Evolutionary conservation across 1,140 invertebrate species (phyloP), one percentile per base, ranked within the genome.

Genomic region (Brachionus rotundiformis): DNA sequence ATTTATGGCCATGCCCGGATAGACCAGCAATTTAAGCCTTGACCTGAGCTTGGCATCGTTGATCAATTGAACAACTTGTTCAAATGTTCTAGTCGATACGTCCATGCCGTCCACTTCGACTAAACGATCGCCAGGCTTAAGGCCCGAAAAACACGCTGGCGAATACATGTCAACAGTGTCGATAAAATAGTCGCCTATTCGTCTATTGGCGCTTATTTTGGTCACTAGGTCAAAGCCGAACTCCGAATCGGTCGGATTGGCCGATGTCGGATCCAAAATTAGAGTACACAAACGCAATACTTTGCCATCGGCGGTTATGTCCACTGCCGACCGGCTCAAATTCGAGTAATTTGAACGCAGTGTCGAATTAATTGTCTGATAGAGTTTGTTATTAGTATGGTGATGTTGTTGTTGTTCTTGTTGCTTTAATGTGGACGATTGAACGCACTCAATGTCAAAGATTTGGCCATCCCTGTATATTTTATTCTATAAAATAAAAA

Each of bases 141-240:
- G 47, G 0, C 76, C 76, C 0, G 76, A 79, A 5, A 6, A 16
- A 19, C 47, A 54, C 1, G 76, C 76, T 3, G 76, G 76, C 25
- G 76, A 79, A 19, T 79, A 54, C 59, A 41, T 23, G 33, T 79
- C 76, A 3, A 79, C 59, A n/a, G 76, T 79, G 33, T 79, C 76
- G 10, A 79, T 79, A 23, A 59, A 33, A 61, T 79, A 79, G 29
- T 79, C 76, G 11, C 76, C 76, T 1, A 63, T 59, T 10, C 33
- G 29, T 16, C 31, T n/a, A 36, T 63, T 63, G 19, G 3, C 25
- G 47, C 76, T 25, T 13, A 79, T 41, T 59, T 79, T 79, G 0
- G 76, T 79, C 7, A 79, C 59, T n/a, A 79, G 25, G 7, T 79
- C 76, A 27, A 79, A 79, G 23, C 76, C 76, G 76, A 79, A 79